A percentile compares a stretch with the other conserved stretches of the same genome.
Conservation (phyloP, 2,113 vertebrate genomes). For the Pygoscelis adeliae region DNA sequence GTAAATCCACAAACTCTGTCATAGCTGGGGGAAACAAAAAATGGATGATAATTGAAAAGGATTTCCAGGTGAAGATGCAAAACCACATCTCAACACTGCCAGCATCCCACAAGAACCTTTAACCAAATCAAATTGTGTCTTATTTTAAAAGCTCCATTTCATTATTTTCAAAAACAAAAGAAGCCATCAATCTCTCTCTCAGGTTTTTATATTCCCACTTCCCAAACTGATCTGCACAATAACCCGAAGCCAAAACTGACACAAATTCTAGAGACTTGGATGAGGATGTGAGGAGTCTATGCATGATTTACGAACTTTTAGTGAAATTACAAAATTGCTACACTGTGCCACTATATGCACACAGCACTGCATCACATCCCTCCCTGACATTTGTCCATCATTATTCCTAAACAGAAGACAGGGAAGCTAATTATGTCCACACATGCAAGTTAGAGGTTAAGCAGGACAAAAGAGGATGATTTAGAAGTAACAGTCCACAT, state of each 20-base stretch:
- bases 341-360: fast-evolving
- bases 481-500: background rate
- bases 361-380: background rate
- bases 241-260: background rate
- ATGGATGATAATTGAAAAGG: background rate
- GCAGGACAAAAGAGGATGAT: background rate
- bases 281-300: background rate
- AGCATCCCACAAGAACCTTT: background rate
- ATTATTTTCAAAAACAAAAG: background rate
- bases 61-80: background rate
- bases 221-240: background rate
- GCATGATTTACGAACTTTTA: fast-evolving
- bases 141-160: fast-evolving
- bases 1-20: background rate
- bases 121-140: background rate
- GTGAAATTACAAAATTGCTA: fast-evolving
- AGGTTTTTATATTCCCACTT: background rate
- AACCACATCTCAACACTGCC: background rate
- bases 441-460: fast-evolving
- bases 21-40: background rate
- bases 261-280: background rate
- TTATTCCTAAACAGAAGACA: fast-evolving
- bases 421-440: background rate
- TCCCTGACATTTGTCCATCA: fast-evolving
- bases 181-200: background rate